Base-by-base conservation (phyloP, 2,888 invertebrate species). In the Megaustenia siamemsis region DNA sequence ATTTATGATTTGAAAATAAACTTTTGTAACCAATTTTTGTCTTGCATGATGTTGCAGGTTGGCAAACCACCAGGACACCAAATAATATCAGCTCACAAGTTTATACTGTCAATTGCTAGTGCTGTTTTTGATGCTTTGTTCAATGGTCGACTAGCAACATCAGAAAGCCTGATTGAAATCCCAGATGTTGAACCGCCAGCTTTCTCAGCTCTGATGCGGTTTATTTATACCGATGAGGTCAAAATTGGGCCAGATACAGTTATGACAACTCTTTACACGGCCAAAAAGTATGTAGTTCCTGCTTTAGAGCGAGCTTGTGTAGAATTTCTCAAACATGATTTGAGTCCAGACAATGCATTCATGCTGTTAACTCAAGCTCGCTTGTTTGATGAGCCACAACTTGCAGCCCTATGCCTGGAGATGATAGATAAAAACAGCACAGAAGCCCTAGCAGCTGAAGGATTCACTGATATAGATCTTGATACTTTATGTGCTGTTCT, bases 101-200 rank as follows among this genome's bases (percentile, higher is more conserved):
- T 97, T 91, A 96, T 97, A 0, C 93, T 97, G 56, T 96, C 97
- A 0, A 96, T 97, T 15, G 97, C 97, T 1, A 97, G 97, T 91
- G 97, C 97, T 0, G 97, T 97, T 3, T 97, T 97, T 93, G 97
- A 97, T 93, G 97, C 97, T 15, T 96, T 97, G 96, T 97, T 97
- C 91, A 97, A 97, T 92, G 97, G 97, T n/a, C 91, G 89, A 43
- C 92, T 93, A 91, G 92, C 93, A 24, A 90, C 91, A 12, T 89
- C 89, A 45, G 91, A 92, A 32, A 90, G 86, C 79, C 96, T 97
- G 90, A 96, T 97, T 79, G 97, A 97, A 92, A 94, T 97, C 77
- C 97, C 97, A 0, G 97, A 97, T 93, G 96, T 97, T 0, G 97
- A 97, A 91, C 97, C 97, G 0, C 96, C 96, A 10, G 97, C 97